Percentiles rank a stretch among this genome's conserved stretches.
These are phyloP conservation scores for Megalopta genalis DNA, from an alignment of 1,140 invertebrate genomes.

Conservation along the genomic window DNA sequence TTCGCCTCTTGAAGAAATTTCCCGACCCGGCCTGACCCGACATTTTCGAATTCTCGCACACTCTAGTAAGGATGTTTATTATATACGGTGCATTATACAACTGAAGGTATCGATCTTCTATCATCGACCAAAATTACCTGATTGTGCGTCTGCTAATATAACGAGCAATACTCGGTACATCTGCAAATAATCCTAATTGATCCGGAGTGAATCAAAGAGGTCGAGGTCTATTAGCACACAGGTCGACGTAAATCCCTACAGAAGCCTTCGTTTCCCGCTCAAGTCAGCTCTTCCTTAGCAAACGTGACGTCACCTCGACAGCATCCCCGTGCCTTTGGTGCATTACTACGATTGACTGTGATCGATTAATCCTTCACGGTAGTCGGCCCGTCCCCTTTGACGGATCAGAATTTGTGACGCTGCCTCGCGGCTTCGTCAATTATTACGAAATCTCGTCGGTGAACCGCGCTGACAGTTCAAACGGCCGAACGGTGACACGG, in stretches of 20 bases:
- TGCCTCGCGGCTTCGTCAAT: conserved; percentile 26
- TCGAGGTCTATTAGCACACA: background rate
- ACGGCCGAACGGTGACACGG: conserved; percentile 2
- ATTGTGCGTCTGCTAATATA: background rate
- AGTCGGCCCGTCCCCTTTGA: background rate
- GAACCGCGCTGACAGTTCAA: conserved; percentile 1
- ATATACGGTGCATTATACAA: too few relatives aligned
- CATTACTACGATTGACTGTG: conserved; percentile 38
- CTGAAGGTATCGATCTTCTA: too few relatives aligned
- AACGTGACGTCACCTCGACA: conserved; percentile 13
- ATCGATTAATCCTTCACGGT: conserved; percentile 14
- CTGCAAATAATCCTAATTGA: background rate
- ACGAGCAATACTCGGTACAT: background rate
- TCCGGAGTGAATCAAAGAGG: background rate
- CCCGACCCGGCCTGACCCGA: too few relatives aligned
- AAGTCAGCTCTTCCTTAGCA: conserved; percentile 18
- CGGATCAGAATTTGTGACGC: conserved; percentile 6
- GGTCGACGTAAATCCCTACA: conserved; percentile 2
- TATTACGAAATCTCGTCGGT: conserved; percentile 3
- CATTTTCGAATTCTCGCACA: too few relatives aligned
- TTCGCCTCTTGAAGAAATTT: too few relatives aligned
- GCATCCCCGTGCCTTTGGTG: conserved; percentile 1
- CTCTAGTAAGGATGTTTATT: too few relatives aligned
- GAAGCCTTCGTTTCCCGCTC: background rate
- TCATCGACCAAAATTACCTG: too few relatives aligned